Base-by-base conservation (phyloP, 35 echinoderm and acorn worm genomes). In the Amphiura filiformis region DNA sequence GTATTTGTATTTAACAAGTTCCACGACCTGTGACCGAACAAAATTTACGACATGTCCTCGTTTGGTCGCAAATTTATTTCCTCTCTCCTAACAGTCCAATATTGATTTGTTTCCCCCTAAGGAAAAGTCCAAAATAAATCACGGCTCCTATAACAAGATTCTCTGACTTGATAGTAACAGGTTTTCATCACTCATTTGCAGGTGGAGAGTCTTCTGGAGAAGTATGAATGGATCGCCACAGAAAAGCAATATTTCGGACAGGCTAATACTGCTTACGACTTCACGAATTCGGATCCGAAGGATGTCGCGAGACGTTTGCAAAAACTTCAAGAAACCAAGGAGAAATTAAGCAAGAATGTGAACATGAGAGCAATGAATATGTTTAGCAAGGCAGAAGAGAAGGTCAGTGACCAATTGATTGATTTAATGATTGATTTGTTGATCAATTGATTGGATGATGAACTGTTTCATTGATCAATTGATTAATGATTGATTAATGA, bases 301-400 rank as follows among this genome's bases (percentile, higher is more conserved):
- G 93, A 95, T 37, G 90, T 87, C 1, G 83, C 78, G 13, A 80
- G 86, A 32, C 82, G 93, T 36, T 17, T 47, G 38, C 87, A 94
- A 35, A 97, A 97, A 81, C 88, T 99, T 0, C 92, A 99, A 65
- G 96, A 99, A 32, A 93, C 93, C 15, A 95, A 94, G 84, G 96
- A 99, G 56, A 98, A 98, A 39, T 86, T 99, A 34, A 88, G 93
- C 79, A 94, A 94, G 47, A 99, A 94, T 57, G 96, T 99, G 79
- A 99, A 99, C 77, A 92, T 92, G 90, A 94, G 96, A 39, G 95
- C 95, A n/a, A 97, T 97, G 95, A 97, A 93, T 57, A 97, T 94
- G 92, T 65, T 97, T 5, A 97, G 95, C 89, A 97, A 97, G 76
- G 95, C 95, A 32, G 95, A 97, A 39, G 95, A 97, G 39, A 97